These are phyloP conservation scores for Leptinotarsa lineolata DNA, from an alignment of 1,140 invertebrate genomes.

Conservation along the genomic window DNA sequence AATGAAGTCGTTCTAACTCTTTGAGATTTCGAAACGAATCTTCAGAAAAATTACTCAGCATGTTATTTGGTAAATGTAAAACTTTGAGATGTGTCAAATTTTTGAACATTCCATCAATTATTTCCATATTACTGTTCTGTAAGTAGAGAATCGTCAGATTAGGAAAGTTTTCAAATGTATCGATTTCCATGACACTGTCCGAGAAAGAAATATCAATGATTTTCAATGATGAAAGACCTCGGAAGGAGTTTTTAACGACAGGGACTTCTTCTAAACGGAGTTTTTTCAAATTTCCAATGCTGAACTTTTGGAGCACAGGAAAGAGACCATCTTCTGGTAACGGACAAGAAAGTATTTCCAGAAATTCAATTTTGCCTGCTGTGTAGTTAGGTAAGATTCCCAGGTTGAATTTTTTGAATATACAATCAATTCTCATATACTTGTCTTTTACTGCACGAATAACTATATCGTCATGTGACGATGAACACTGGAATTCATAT, in stretches of 20 bases:
- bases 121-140: neutral
- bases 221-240: neutral
- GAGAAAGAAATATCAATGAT: neutral
- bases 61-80: neutral
- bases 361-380: neutral
- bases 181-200: neutral
- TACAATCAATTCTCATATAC: neutral
- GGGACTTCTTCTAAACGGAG: neutral
- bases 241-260: neutral
- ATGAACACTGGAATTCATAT: slow-evolving; percentile 6
- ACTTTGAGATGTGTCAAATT: neutral
- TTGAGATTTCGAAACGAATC: slow-evolving; percentile 28
- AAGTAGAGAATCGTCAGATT: neutral
- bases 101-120: neutral
- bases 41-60: neutral
- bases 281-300: neutral
- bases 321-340: neutral
- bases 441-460: neutral
- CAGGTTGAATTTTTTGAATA: slow-evolving; percentile 5
- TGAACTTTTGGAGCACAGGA: neutral
- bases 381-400: neutral
- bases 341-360: neutral
- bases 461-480: neutral
- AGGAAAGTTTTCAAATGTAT: neutral
- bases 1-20: slow-evolving; percentile 26